Percentiles rank a stretch among this genome's conserved stretches.
Evolutionary conservation across 1,140 invertebrate species (phyloP).

Genomic region (Drosophila bocki): DNA sequence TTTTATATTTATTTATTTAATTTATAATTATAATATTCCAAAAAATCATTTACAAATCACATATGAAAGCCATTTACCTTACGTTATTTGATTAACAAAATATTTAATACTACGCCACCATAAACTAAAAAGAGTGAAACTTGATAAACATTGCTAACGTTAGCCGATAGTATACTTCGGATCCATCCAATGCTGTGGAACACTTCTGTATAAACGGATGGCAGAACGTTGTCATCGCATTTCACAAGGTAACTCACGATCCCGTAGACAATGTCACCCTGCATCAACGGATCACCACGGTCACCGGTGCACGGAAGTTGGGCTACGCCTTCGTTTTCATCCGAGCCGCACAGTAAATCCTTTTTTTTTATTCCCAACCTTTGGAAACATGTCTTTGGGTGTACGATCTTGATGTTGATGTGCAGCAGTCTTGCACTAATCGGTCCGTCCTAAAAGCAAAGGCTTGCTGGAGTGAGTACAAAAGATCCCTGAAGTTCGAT

Average conservation of each 20-base stretch:
- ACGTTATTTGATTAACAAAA: background rate
- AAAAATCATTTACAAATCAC: background rate
- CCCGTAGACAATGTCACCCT: slow-evolving; percentile 17
- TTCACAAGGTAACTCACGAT: slow-evolving; percentile 28
- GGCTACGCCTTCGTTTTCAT: accelerated
- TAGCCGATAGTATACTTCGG: background rate
- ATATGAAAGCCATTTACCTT: no score
- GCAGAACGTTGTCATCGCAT: slow-evolving; percentile 7
- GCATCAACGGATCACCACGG: slow-evolving; percentile 40
- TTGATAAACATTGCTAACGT: no score
- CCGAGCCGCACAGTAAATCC: slow-evolving; percentile 50
- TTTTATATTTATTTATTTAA: background rate
- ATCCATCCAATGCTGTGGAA: slow-evolving; percentile 35
- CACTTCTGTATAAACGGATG: slow-evolving; percentile 54
- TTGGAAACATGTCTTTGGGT: background rate
- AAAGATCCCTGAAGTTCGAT: background rate
- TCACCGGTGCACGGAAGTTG: slow-evolving; percentile 51
- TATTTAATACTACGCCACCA: background rate
- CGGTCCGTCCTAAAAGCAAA: background rate
- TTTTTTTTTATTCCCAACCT: background rate
- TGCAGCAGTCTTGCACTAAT: background rate
- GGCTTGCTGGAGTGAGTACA: background rate
- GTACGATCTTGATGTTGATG: background rate
- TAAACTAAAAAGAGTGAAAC: background rate
- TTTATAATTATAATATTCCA: background rate